Base-by-base conservation (phyloP, 2,113 vertebrate genomes). In the Psittacara wagleri region DNA sequence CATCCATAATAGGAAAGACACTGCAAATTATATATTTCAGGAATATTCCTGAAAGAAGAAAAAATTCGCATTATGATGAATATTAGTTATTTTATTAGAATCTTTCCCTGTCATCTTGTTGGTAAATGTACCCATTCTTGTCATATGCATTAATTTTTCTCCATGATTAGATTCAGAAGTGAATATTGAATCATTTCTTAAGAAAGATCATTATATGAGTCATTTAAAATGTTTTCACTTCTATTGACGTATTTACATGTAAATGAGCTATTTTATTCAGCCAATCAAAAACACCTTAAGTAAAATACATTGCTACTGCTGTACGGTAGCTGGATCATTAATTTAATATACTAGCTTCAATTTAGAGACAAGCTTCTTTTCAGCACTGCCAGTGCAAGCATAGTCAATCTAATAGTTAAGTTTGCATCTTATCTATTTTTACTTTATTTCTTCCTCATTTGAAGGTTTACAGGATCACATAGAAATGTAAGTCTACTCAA, bases 211-310 rank as follows among this genome's bases (percentile, higher is more conserved):
- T 92, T 86, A 69, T 80, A 52, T 2, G 29, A 86, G 14, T 83
- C 46, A 88, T 70, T 88, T 95, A 49, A 48, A 72, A 86, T 77
- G 48, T 15, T 74, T 92, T 90, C 74, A 33, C 46, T n/a, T 83
- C 79, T 81, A 54, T 83, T 93, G 63, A 74, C 43, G 67, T 77
- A 88, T 90, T 92, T 76, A 95, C 33, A 91, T 94, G 59, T 92
- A 92, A 96, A 95, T 92, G 86, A 93, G 39, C 51, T 77, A 27
- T 92, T 89, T 83, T 79, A 90, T 80, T 80, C 51, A 90, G 13
- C 37, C 82, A 82, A 37, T 74, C 67, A 88, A 61, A 91, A 91
- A 3, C 10, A 28, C 17, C 17, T 7, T 80, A 80, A 90, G 67
- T 83, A 70, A 90, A 90, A 77, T 49, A 37, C 4, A 8, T 72